Conservation (phyloP, 2,797 vertebrate species). For the Sphenodon punctatus region DNA sequence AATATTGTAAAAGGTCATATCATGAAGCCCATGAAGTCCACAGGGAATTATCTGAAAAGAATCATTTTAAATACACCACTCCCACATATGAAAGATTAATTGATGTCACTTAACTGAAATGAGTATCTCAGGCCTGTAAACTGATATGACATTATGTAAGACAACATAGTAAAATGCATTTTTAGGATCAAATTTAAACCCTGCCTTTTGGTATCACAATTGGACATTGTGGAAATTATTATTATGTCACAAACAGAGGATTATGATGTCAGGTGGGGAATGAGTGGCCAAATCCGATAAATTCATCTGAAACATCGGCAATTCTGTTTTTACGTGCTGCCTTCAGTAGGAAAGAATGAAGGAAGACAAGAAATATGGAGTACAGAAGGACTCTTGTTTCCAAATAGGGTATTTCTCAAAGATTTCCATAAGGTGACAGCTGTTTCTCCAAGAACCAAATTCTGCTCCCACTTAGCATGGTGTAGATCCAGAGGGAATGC, state of each 20-base stretch:
- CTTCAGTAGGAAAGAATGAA: conserved; percentile 34
- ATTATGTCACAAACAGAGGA: conserved; percentile 53
- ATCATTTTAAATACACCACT: conserved; percentile 45
- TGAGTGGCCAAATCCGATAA: conserved; percentile 51
- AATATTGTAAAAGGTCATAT: conserved; percentile 44
- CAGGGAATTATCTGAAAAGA: conserved; percentile 38
- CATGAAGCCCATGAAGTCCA: conserved; percentile 29
- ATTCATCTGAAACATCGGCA: conserved; percentile 52
- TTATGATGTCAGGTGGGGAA: conserved; percentile 65
- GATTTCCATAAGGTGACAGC: conserved; percentile 67
- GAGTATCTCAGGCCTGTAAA: conserved; percentile 49
- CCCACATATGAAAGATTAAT: conserved; percentile 42
- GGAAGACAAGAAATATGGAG: conserved; percentile 8
- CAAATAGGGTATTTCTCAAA: conserved; percentile 61
- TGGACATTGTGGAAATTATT: conserved; percentile 39
- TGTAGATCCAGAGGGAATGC: conserved; percentile 12
- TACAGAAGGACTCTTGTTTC: conserved; percentile 54
- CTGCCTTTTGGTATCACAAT: conserved; percentile 12
- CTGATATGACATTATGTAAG: conserved; percentile 45
- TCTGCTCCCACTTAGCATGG: conserved; percentile 16
- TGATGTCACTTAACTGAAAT: conserved; percentile 60
- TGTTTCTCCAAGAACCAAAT: conserved; percentile 51
- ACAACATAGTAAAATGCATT: conserved; percentile 46
- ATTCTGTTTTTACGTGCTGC: conserved; percentile 46
- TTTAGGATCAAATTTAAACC: conserved; percentile 57